Evolutionary conservation across 2,113 vertebrate genomes (phyloP).

Genomic region (Tauraco erythrolophus): DNA sequence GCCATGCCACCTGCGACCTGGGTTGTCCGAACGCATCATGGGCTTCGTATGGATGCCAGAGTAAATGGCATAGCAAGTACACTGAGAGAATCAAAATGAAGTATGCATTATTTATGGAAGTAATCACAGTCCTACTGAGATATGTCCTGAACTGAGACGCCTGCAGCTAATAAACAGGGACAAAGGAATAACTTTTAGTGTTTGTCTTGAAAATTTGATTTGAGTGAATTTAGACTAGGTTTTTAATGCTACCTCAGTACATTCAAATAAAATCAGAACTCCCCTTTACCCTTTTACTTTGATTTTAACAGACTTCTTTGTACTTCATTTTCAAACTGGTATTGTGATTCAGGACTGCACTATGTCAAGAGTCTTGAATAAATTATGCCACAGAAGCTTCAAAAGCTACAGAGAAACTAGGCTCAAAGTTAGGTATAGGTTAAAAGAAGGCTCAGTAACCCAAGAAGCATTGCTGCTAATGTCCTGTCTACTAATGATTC

Average conservation of each 20-base stretch:
- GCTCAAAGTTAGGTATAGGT: not conserved
- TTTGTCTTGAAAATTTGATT: not conserved
- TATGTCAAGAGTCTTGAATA: not conserved
- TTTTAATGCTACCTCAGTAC: not conserved
- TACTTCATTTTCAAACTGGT: not conserved
- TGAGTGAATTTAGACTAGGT: not conserved
- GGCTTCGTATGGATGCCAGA: not conserved
- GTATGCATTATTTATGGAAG: not conserved
- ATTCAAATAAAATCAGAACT: not conserved
- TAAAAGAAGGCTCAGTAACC: not conserved
- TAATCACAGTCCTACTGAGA: not conserved
- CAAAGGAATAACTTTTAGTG: not conserved
- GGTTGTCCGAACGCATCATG: accelerated
- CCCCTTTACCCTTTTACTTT: not conserved
- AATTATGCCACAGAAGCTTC: not conserved
- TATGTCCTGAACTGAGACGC: not conserved
- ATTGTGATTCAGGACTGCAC: not conserved
- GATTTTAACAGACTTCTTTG: not conserved
- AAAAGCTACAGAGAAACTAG: not conserved
- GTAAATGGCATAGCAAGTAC: not conserved
- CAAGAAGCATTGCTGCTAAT: not conserved
- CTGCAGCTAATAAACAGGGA: not conserved
- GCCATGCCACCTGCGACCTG: not conserved
- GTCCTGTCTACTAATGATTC: not conserved
- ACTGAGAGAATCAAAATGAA: not conserved